phyloP scores from a whole-genome alignment of 2,113 vertebrate species.

The Lamprotornis superbus region DNA sequence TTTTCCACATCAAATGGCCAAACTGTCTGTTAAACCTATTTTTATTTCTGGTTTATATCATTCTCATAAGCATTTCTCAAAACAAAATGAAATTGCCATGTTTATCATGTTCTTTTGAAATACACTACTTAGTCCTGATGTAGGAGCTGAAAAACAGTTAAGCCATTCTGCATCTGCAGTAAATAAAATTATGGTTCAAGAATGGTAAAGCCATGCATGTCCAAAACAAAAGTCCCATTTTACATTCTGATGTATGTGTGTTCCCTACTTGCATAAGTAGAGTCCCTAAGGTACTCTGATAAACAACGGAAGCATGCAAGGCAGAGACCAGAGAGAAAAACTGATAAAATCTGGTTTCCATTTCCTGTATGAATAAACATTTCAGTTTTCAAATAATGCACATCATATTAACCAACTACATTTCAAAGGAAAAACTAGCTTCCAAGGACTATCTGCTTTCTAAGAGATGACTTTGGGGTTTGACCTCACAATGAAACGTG shows the following conservation, averaged over 20 bases:
- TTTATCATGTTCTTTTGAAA: not conserved
- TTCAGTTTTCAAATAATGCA: not conserved
- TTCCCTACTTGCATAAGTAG: not conserved
- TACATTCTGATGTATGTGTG: not conserved
- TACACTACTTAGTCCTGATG: not conserved
- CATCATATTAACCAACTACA: not conserved
- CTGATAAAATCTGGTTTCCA: not conserved
- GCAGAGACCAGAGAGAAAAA: not conserved
- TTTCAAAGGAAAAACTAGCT: not conserved
- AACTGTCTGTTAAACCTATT: not conserved
- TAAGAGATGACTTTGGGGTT: not conserved
- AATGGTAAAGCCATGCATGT: not conserved
- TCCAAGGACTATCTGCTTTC: not conserved
- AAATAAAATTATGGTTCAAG: not conserved
- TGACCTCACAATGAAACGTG: not conserved
- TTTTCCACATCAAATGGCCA: not conserved
- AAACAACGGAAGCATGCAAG: not conserved
- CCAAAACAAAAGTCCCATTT: not conserved
- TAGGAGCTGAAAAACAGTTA: not conserved
- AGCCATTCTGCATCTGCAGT: not conserved
- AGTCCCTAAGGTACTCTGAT: not conserved
- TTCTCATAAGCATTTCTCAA: not conserved
- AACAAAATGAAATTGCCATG: fast-evolving
- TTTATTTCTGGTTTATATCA: not conserved
- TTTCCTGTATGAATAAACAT: not conserved